phyloP scores from a whole-genome alignment of 92 coral and sea anemone species.

The Muricea muricata region DNA sequence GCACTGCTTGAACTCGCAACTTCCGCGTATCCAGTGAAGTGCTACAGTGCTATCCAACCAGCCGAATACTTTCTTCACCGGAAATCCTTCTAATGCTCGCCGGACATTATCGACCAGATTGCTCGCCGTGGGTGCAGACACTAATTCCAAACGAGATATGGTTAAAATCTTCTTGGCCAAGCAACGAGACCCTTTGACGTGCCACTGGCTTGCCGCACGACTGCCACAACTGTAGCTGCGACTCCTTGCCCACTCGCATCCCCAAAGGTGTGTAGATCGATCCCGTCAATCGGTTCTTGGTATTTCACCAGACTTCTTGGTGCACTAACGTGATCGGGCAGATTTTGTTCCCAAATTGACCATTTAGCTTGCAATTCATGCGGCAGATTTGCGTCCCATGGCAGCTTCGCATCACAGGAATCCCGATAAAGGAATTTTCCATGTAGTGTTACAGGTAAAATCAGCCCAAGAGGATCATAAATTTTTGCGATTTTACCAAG shows the following conservation, averaged over 20 bases:
- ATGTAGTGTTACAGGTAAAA: constrained; percentile 23
- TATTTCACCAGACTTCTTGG: not conserved
- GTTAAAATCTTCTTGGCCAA: constrained; percentile 2
- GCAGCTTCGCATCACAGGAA: constrained; percentile 9
- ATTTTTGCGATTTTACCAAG: constrained; percentile 40
- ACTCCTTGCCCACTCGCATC: constrained; percentile 48
- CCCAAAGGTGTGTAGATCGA: constrained; percentile 8
- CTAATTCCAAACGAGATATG: constrained; percentile 13
- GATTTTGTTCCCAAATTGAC: not conserved
- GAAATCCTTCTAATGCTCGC: constrained; percentile 32
- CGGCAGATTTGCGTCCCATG: not conserved
- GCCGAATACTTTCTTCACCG: constrained; percentile 4
- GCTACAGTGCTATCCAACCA: constrained; percentile 62
- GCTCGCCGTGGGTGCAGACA: constrained; percentile 29
- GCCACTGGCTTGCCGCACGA: not conserved
- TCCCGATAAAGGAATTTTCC: constrained; percentile 7
- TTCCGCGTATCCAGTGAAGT: constrained; percentile 39
- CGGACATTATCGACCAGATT: constrained; percentile 11
- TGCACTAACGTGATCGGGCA: not conserved
- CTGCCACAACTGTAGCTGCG: constrained; percentile 10
- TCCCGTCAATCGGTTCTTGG: not conserved
- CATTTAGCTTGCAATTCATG: not conserved
- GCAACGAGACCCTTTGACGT: not conserved
- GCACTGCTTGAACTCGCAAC: constrained; percentile 47
- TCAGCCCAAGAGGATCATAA: constrained; percentile 31